A percentile compares a stretch with the other conserved stretches of the same genome.
These are phyloP conservation scores for Musca domestica DNA, from an alignment of 1,140 invertebrate genomes.

Conservation along the genomic window DNA sequence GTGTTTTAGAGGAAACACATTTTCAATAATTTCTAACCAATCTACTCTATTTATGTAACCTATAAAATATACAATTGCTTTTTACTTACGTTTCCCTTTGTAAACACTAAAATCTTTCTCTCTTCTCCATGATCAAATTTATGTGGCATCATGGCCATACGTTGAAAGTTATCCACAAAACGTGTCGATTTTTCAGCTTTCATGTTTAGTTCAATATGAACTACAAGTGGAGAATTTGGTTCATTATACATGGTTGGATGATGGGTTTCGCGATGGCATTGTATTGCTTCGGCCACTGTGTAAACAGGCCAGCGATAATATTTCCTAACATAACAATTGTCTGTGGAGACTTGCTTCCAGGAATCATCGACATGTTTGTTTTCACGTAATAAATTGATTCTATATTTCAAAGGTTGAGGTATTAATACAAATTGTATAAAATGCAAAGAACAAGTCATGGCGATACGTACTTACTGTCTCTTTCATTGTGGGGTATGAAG, in stretches of 20 bases:
- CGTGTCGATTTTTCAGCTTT: conserved; percentile 59
- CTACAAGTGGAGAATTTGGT: conserved; percentile 64
- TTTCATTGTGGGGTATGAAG: conserved; percentile 63
- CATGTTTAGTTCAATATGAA: conserved; percentile 73
- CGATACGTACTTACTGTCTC: conserved; percentile 54
- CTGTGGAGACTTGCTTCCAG: conserved; percentile 58
- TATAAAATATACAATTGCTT: neutral
- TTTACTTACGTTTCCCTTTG: conserved; percentile 57
- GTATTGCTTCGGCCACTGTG: conserved; percentile 69
- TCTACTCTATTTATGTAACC: neutral
- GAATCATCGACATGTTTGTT: conserved; percentile 61
- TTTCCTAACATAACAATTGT: conserved; percentile 66
- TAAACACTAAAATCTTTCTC: conserved; percentile 68
- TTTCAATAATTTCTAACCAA: neutral
- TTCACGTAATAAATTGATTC: conserved; percentile 42
- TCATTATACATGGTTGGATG: conserved; percentile 73
- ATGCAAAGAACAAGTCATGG: conserved; percentile 23
- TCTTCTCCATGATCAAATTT: conserved; percentile 64
- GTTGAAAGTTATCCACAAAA: conserved; percentile 63
- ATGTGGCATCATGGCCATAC: conserved; percentile 64
- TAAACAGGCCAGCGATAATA: conserved; percentile 65
- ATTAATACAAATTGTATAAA: conserved; percentile 29
- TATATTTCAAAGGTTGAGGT: conserved; percentile 13
- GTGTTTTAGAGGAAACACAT: too few relatives aligned
- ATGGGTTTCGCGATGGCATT: conserved; percentile 71